Conservation (phyloP, 2,797 vertebrate genomes). For the Pseudochirops corinnae region DNA sequence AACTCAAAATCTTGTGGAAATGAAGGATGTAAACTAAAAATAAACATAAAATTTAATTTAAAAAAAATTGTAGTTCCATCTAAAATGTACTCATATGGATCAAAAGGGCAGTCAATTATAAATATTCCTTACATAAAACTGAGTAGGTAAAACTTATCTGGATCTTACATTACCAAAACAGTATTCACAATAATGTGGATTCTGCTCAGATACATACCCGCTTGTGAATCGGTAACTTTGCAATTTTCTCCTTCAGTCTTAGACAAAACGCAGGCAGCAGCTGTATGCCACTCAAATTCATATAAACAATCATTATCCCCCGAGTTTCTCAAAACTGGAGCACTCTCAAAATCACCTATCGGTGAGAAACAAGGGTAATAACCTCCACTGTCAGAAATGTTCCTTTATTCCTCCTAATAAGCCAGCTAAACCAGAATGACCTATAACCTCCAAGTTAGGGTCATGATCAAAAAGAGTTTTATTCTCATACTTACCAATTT, state of each 20-base stretch:
- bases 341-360: conserved; percentile 92
- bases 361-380: background rate
- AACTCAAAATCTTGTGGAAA: too few species aligned
- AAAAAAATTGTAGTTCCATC: background rate
- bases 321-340: conserved; percentile 89
- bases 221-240: conserved; percentile 92
- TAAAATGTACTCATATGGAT: background rate
- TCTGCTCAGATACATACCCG: conserved; percentile 86
- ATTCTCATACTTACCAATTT: background rate
- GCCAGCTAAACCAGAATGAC: background rate
- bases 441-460: background rate
- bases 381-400: background rate
- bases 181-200: background rate
- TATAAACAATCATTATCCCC: conserved; percentile 87
- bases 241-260: conserved; percentile 91
- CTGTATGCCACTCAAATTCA: conserved; percentile 94
- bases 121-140: background rate
- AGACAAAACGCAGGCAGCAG: conserved; percentile 93
- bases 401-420: background rate
- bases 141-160: background rate
- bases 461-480: background rate
- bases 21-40: too few species aligned
- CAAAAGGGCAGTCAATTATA: background rate
- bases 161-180: background rate
- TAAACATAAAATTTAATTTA: too few species aligned